Conservation (phyloP, 2,113 vertebrate genomes). For the Zingel zingel region DNA sequence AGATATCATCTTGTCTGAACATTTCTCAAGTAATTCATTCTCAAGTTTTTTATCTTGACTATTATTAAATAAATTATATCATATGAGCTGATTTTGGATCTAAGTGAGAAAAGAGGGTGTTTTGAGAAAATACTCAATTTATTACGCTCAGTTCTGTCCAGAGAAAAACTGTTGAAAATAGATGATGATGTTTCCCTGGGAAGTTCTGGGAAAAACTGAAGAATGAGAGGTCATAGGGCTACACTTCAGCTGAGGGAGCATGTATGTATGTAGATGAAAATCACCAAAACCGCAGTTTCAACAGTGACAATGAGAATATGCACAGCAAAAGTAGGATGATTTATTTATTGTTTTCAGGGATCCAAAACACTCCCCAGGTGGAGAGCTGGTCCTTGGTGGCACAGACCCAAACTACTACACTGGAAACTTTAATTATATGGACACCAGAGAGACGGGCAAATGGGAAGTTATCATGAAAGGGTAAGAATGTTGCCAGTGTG, state of each 20-base stretch:
- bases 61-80: background rate
- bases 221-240: background rate
- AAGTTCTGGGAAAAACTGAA: background rate
- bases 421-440: conserved; percentile 92
- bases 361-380: conserved; percentile 86
- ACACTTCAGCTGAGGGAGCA: background rate
- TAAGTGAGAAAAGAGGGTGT: background rate
- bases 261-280: background rate
- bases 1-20: background rate
- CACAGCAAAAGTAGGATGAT: background rate
- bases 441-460: conserved; percentile 86
- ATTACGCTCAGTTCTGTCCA: background rate
- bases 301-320: background rate
- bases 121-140: conserved; percentile 1
- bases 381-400: conserved; percentile 93
- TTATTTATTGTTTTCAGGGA: conserved; percentile 82
- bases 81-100: background rate
- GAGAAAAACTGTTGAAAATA: background rate
- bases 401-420: conserved; percentile 93
- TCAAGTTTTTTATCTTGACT: background rate
- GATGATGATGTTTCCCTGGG: background rate
- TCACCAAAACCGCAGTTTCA: background rate
- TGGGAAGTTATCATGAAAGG: conserved; percentile 96
- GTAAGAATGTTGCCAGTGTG: conserved; percentile 78
- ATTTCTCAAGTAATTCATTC: too few relatives aligned